Percentiles rank a stretch among this genome's conserved stretches.
Conservation (phyloP, 53 echinoderm and acorn worm genomes). For the Glandiceps talaboti region DNA sequence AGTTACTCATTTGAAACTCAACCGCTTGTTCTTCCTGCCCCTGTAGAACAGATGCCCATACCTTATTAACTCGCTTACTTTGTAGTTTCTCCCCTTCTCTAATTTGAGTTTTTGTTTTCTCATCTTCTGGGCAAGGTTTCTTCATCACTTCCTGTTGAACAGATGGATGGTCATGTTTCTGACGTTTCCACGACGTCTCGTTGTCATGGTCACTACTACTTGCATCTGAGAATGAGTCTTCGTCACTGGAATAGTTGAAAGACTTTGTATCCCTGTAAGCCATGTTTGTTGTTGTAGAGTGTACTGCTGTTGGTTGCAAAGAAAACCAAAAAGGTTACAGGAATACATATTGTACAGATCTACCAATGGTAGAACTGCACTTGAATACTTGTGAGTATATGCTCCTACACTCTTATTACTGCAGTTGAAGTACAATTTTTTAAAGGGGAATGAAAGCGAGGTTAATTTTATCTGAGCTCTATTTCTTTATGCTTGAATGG, state of each 20-base stretch:
- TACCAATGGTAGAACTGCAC: too few species aligned
- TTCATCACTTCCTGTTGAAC: not conserved
- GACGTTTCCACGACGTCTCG: conserved; percentile 67
- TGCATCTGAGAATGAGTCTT: conserved; percentile 9
- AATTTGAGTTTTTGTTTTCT: not conserved
- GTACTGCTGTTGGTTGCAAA: too few species aligned
- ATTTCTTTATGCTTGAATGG: too few species aligned
- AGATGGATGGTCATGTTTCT: conserved; percentile 6
- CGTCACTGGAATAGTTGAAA: not conserved
- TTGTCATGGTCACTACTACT: conserved; percentile 29
- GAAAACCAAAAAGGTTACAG: too few species aligned
- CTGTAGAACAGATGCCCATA: conserved; percentile 66
- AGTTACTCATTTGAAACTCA: conserved; percentile 45
- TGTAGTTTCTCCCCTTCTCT: not conserved
- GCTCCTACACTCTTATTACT: too few species aligned
- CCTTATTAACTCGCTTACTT: conserved; percentile 35
- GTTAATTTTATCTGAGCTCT: too few species aligned
- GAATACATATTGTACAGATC: too few species aligned
- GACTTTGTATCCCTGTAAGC: conserved; percentile 10
- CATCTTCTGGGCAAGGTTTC: not conserved
- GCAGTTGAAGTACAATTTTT: too few species aligned
- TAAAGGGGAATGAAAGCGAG: too few species aligned
- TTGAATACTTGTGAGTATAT: too few species aligned
- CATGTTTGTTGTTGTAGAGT: too few species aligned
- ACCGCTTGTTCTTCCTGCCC: conserved; percentile 68